Conservation (phyloP, 1,140 invertebrate species). For the Lucilia sericata region DNA sequence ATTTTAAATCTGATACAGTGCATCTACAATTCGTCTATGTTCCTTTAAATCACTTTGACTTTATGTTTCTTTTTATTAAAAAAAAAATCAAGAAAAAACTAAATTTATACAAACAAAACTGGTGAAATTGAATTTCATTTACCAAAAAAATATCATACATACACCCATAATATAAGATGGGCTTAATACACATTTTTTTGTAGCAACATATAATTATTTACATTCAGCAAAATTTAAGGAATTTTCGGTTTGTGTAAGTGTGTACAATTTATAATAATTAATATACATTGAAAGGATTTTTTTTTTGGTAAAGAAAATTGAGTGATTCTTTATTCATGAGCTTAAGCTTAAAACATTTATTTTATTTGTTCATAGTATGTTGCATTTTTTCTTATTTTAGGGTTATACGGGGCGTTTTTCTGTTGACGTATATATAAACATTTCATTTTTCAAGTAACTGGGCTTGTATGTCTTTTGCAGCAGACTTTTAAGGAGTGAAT, state of each 20-base stretch:
- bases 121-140: conserved; percentile 41
- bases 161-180: neutral
- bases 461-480: neutral
- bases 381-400: neutral
- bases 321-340: conserved; percentile 43
- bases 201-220: conserved; percentile 26
- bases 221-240: conserved; percentile 33
- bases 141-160: neutral
- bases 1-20: neutral
- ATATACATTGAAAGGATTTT: conserved; percentile 1
- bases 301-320: conserved; percentile 14
- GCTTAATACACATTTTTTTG: too few species aligned
- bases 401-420: conserved; percentile 25
- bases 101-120: neutral
- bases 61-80: neutral
- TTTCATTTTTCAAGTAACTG: conserved; percentile 32
- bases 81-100: neutral
- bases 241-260: neutral
- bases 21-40: neutral
- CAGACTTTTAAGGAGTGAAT: neutral
- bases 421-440: conserved; percentile 31
- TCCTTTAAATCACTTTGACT: too few species aligned
- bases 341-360: neutral
- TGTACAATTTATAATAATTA: conserved; percentile 1
- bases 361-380: neutral